Conservation (phyloP, 2,797 vertebrate species). For the Arctocebus calabarensis region DNA sequence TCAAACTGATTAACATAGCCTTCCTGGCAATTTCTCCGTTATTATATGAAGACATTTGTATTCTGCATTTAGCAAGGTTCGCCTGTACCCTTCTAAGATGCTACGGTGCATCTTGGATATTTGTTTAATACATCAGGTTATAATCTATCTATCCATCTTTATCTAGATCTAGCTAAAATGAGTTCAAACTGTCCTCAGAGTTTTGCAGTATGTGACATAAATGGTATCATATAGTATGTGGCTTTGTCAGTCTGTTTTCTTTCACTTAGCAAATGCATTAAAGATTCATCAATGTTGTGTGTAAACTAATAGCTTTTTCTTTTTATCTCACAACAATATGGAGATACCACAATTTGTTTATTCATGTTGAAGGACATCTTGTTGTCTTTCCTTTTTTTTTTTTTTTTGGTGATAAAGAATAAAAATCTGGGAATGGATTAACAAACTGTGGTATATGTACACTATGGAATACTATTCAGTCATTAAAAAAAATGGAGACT, state of each 20-base stretch:
- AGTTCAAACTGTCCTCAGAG: neutral
- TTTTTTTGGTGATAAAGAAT: neutral
- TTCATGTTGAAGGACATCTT: neutral
- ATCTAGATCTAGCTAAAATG: too few relatives aligned
- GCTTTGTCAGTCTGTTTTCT: neutral
- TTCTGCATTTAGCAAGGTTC: too few relatives aligned
- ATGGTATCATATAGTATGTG: neutral
- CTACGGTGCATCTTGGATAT: too few relatives aligned
- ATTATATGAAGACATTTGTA: too few relatives aligned
- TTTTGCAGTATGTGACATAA: neutral
- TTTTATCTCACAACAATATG: neutral
- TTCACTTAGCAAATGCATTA: neutral
- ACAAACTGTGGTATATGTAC: too few relatives aligned
- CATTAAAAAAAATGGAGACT: too few relatives aligned
- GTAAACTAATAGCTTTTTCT: neutral
- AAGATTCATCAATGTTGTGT: neutral
- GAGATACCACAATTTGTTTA: neutral
- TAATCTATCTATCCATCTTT: too few relatives aligned
- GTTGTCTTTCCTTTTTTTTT: neutral
- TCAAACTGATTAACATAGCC: too few relatives aligned
- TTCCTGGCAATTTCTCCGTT: too few relatives aligned
- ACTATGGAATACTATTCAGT: too few relatives aligned
- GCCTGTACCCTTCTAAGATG: too few relatives aligned
- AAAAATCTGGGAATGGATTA: neutral
- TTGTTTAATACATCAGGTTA: too few relatives aligned